phyloP scores from a whole-genome alignment of 2,113 vertebrate species.

The Recurvirostra avosetta region DNA sequence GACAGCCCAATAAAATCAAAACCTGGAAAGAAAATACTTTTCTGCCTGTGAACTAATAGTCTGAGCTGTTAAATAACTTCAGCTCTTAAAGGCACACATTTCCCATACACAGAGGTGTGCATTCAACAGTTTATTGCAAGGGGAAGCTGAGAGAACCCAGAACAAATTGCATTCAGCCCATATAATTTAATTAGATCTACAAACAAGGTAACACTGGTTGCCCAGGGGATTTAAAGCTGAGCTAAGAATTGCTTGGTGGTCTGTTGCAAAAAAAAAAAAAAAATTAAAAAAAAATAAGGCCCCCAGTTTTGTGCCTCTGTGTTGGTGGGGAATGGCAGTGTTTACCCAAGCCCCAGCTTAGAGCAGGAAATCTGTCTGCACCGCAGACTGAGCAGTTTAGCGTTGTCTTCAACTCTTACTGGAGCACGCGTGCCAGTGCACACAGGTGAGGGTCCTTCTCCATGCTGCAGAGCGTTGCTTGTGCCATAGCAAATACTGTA shows the following conservation, averaged over 20 bases:
- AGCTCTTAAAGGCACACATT: conserved; percentile 46
- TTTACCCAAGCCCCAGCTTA: background rate
- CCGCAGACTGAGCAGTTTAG: rapidly evolving
- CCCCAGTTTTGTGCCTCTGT: background rate
- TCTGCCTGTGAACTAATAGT: conserved; percentile 56
- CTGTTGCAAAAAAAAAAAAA: background rate
- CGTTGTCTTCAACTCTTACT: background rate
- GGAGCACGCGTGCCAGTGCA: background rate
- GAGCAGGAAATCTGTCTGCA: background rate
- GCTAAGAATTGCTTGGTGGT: conserved; percentile 55
- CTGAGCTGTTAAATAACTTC: conserved; percentile 64
- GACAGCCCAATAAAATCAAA: conserved; percentile 38
- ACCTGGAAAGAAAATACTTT: conserved; percentile 44
- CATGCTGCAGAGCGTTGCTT: rapidly evolving
- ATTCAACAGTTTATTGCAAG: conserved; percentile 61
- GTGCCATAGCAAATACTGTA: background rate
- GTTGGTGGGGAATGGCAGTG: background rate
- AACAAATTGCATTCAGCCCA: conserved; percentile 65
- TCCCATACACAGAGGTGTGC: conserved; percentile 55
- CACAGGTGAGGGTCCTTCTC: background rate
- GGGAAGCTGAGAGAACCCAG: conserved; percentile 66
- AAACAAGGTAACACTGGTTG: conserved; percentile 71
- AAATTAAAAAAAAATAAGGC: background rate
- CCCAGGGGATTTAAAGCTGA: conserved; percentile 58
- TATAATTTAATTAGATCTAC: conserved; percentile 73